Evolutionary conservation across 2,113 vertebrate genomes (phyloP), one percentile per base, ranked within the genome.

Genomic region (Caretta caretta): DNA sequence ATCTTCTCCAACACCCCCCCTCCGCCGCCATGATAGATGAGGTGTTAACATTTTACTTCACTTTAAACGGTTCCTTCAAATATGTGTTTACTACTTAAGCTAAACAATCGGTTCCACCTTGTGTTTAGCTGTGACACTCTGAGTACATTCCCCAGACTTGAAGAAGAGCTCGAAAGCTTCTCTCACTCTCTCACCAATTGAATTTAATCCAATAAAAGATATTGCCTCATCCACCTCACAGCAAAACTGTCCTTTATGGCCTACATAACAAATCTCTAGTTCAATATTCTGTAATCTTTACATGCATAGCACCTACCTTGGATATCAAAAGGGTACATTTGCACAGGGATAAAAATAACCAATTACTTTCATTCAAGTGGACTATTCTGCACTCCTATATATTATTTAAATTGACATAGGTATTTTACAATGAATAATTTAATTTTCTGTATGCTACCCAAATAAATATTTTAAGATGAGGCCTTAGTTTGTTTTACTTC

Each of bases 381-480:
- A 51, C 79, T 79, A 81, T 83, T 35, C 8, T 80, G 19, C 51
- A 42, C 38, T 90, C 20, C 3, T 93, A 22, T 51, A 84, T 94
- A 88, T 35, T 65, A 65, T 87, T 93, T 95, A 90, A 95, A 82
- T 12, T 87, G 29, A 54, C 6, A 59, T 22, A 59, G 81, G 48
- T 84, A 90, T 93, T 86, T 83, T 35, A 85, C 4, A 57, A 90
- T 87, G 1, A 94, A 96, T 94, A 94, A 90, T 90, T 90, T 87
- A 92, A 91, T 92, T 93, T 82, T 8, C 6, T 92, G 19, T 42
- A 25, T 59, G 83, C 29, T 87, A 93, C 42, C 8, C 19, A 75
- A 42, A 81, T 38, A 38, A 42, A 42, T 75, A 42, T 42, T 75
- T 72, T 75, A 87, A 90, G 88, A 91, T 91, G 81, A 22, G 79